Evolutionary conservation across 2,113 vertebrate species (phyloP).

Genomic region (Quiscalus mexicanus): DNA sequence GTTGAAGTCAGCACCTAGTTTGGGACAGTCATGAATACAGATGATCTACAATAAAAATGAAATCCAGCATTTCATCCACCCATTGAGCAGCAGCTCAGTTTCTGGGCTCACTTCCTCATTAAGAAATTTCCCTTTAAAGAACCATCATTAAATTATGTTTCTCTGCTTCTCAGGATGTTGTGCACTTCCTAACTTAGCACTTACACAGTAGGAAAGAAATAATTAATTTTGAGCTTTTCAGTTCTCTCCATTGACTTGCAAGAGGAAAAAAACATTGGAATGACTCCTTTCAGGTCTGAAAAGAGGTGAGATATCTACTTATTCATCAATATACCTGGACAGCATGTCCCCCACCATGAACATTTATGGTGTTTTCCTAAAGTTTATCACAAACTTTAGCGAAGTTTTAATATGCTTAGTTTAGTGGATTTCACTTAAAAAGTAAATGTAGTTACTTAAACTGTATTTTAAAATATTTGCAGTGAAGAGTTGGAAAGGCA

Average conservation of each 20-base stretch:
- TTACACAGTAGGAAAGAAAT: background rate
- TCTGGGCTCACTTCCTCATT: slow-evolving; percentile 2
- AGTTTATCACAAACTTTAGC: background rate
- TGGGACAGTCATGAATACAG: background rate
- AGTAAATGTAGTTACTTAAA: background rate
- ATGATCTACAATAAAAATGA: background rate
- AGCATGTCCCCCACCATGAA: background rate
- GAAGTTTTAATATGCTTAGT: background rate
- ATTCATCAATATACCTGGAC: background rate
- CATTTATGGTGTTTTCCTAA: background rate
- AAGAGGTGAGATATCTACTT: background rate
- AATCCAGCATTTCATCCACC: background rate
- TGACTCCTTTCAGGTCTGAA: background rate
- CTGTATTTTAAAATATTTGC: background rate
- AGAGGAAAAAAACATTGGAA: background rate
- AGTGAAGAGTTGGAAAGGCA: background rate
- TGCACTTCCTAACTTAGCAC: background rate
- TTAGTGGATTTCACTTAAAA: background rate
- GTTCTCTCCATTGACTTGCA: background rate
- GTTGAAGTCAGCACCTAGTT: background rate
- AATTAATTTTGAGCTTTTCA: background rate
- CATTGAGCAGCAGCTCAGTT: background rate
- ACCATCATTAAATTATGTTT: background rate
- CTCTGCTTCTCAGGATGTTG: background rate
- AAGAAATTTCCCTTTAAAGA: background rate